Percentiles rank a stretch among this genome's conserved stretches.
Conservation (phyloP, 92 coral and sea anemone species). For the Meandrina meandrites region DNA sequence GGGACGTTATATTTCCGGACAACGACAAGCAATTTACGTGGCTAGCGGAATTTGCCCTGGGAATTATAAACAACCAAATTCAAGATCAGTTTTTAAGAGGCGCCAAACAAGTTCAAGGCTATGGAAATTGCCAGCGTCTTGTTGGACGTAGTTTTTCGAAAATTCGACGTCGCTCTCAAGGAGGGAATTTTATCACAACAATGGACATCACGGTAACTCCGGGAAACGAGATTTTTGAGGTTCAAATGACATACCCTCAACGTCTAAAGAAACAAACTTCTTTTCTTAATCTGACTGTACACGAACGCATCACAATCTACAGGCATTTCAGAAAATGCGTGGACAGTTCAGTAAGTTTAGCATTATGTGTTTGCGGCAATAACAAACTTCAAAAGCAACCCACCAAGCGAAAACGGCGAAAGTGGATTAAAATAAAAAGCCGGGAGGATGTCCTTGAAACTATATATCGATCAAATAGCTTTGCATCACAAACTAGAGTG, state of each 20-base stretch:
- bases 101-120: slow-evolving; percentile 57
- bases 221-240: slow-evolving; percentile 80
- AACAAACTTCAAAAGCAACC: slow-evolving; percentile 23
- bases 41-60: slow-evolving; percentile 94
- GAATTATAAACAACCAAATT: slow-evolving; percentile 80
- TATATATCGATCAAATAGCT: slow-evolving; percentile 58
- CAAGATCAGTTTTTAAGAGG: slow-evolving; percentile 66
- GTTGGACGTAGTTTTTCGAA: slow-evolving; percentile 74
- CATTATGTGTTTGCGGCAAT: slow-evolving; percentile 74
- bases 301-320: slow-evolving; percentile 80
- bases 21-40: slow-evolving; percentile 75
- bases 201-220: slow-evolving; percentile 88
- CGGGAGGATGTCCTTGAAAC: slow-evolving; percentile 60
- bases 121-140: slow-evolving; percentile 87
- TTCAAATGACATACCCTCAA: slow-evolving; percentile 72
- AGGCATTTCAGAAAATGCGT: slow-evolving; percentile 71
- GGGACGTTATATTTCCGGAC: slow-evolving; percentile 76
- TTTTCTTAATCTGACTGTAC: slow-evolving; percentile 49
- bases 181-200: slow-evolving; percentile 58
- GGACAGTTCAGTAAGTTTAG: slow-evolving; percentile 68
- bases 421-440: slow-evolving; percentile 51
- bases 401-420: slow-evolving; percentile 36
- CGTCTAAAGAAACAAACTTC: slow-evolving; percentile 22
- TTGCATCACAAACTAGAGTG: slow-evolving; percentile 63
- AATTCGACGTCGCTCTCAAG: slow-evolving; percentile 74